Evolutionary conservation across 2,888 invertebrate species (phyloP).

Genomic region (Nezara viridula): DNA sequence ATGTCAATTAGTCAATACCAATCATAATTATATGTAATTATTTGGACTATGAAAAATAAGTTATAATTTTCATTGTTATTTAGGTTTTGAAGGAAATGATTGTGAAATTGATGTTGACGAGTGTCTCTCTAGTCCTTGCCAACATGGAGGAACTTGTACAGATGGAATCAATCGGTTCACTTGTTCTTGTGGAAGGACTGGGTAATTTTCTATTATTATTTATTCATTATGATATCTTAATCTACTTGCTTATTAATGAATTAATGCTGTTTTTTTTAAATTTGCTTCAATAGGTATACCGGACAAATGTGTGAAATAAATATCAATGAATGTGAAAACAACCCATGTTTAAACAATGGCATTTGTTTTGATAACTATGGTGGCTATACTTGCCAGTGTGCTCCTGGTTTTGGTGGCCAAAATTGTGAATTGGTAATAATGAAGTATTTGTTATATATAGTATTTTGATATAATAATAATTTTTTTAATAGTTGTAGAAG

Average conservation of each 20-base stretch:
- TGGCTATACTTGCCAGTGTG: slow-evolving; percentile 83
- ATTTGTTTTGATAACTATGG: slow-evolving; percentile 88
- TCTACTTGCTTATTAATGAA: too few species aligned
- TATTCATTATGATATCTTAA: background rate
- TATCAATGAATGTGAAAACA: slow-evolving; percentile 82
- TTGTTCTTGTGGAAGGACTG: slow-evolving; percentile 83
- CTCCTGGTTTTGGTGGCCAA: slow-evolving; percentile 83
- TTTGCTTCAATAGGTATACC: slow-evolving; percentile 62
- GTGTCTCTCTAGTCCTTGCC: slow-evolving; percentile 75
- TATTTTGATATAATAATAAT: background rate
- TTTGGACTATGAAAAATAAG: background rate
- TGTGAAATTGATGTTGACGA: slow-evolving; percentile 80
- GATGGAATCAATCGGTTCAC: slow-evolving; percentile 90
- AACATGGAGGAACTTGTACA: slow-evolving; percentile 91
- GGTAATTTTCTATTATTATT: slow-evolving; percentile 68
- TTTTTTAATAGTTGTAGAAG: background rate
- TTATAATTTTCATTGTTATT: background rate
- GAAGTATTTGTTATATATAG: background rate
- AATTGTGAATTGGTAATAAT: slow-evolving; percentile 79
- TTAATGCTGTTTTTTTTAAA: background rate
- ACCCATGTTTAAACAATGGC: slow-evolving; percentile 81
- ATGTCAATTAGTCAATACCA: background rate
- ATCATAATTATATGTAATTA: background rate
- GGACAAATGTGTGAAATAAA: slow-evolving; percentile 79
- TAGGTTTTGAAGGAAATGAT: slow-evolving; percentile 86